Evolutionary conservation across 2,888 invertebrate genomes (phyloP), one percentile per base, ranked within the genome.

Genomic region (Netelia melanura): DNA sequence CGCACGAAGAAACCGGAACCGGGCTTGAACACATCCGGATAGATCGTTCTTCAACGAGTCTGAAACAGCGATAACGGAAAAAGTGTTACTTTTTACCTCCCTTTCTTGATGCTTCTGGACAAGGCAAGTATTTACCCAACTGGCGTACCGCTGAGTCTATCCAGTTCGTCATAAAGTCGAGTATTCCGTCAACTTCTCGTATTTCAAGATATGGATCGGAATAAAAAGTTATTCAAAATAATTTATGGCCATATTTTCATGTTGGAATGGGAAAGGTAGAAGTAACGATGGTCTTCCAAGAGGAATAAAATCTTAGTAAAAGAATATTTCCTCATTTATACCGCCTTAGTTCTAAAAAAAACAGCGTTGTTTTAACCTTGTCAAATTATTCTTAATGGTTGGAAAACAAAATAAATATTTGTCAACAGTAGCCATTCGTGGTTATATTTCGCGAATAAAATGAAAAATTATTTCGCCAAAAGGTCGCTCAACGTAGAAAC

Each of bases 1-100:
- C 56, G 44, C 44, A 71, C n/a, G 65, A 71, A 65, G 56, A 70
- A 56, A 72, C 72, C 64, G 58, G 11, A 38, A 38, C 23, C 61
- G 14, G 58, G 61, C 43, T 58, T 52, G 56, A 82, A 64, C 71
- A 17, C 64, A 44, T 65, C 48, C 76, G 21, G 62, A 48, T 43
- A 30, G 52, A 71, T 70, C 38, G 48, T 48, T 70, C 10, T 10
- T 48, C n/a, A 23, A 11, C 30, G 10, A 52, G 25, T 17, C 17
- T 9, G 43, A 25, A 23, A 44, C 14, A 43, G 48, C 52, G 23
- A 54, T 21, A 30, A 17, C 23, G 21, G 54, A 25, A 54, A 21
- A 25, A 14, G 10, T 58, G 21, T 68, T 43, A 44, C 25, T n/a
- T 43, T 11, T 68, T 65, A 54, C 52, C 30, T 30, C 54, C 10